These are phyloP conservation scores for Malthinus seriepunctatus DNA, from an alignment of 2,888 invertebrate species.

Conservation along the genomic window DNA sequence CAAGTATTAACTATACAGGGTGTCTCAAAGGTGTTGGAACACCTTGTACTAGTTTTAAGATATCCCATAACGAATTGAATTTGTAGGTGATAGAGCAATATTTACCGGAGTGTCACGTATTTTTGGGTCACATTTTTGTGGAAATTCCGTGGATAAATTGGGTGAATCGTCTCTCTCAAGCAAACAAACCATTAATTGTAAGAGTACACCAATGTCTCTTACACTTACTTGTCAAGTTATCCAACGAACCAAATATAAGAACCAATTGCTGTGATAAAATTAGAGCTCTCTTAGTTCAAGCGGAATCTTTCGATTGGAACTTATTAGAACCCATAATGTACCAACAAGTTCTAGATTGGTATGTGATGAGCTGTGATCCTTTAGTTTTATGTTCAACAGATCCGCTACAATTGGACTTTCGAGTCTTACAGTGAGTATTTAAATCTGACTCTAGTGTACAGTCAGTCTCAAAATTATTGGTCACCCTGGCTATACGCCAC, in stretches of 20 bases:
- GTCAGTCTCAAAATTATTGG: too few species aligned
- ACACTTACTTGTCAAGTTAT: slow-evolving; percentile 70
- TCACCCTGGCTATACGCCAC: too few species aligned
- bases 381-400: slow-evolving; percentile 63
- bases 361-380: slow-evolving; percentile 73
- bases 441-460: neutral
- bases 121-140: slow-evolving; percentile 71
- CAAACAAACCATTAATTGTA: slow-evolving; percentile 48
- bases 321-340: slow-evolving; percentile 63
- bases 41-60: too few species aligned
- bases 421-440: slow-evolving; percentile 60
- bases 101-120: slow-evolving; percentile 70
- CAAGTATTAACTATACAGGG: slow-evolving; percentile 47
- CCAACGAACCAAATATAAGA: slow-evolving; percentile 72
- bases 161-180: slow-evolving; percentile 57
- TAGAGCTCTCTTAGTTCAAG: slow-evolving; percentile 59
- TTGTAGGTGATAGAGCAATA: slow-evolving; percentile 64
- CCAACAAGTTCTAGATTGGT: slow-evolving; percentile 73
- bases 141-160: slow-evolving; percentile 68
- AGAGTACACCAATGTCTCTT: slow-evolving; percentile 67
- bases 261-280: slow-evolving; percentile 56
- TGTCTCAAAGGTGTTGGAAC: too few species aligned
- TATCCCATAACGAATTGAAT: neutral
- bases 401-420: slow-evolving; percentile 61
- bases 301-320: slow-evolving; percentile 68